Base-by-base conservation (phyloP, 2,797 vertebrate genomes). In the Lindbergichthys nudifrons region DNA sequence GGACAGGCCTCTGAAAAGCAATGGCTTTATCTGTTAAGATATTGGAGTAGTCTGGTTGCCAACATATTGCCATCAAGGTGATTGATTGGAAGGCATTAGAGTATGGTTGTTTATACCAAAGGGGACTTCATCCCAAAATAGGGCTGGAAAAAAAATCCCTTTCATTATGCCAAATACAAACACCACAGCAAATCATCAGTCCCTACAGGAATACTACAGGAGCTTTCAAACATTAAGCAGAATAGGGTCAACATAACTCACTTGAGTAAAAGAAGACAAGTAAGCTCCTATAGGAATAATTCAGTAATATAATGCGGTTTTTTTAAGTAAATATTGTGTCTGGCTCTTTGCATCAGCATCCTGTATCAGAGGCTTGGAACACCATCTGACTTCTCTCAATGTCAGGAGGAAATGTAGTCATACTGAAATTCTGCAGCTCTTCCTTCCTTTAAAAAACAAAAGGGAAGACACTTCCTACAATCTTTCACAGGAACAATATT, bases 1-100 rank as follows among this genome's bases (percentile, higher is more conserved):
- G 21, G 2, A 21, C 21, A 21, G 21, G 21, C 21, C 21, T 21
- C 21, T 21, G 48, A 72, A 60, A 47, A 66, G 51, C 32, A 59
- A 64, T 36, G 2, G 47, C 73, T 53, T 86, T 65, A 67, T 85
- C 82, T 13, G 60, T 72, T 63, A 67, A 83, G 48, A 86, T 70
- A 51, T 62, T 0, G 32, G 39, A 58, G 77, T 61, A 51, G 54
- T 65, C n/a, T 60, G 69, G 21, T 12, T 18, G 51, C 60, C 26
- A 51, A 73, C 66, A 56, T 74, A 77, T 4, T 30, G 30, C 30
- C 30, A 30, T 30, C 30, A 30, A 19, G 23, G 0, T 7, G 1
- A 70, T 66, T 80, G 75, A 83, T 81, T 79, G 30, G 57, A 63
- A 42, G 71, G 70, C 53, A 54, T 21, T 43, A 32, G 59, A 59